Base-by-base conservation (phyloP, 2,888 invertebrate genomes). In the Neoitamus cyanurus region DNA sequence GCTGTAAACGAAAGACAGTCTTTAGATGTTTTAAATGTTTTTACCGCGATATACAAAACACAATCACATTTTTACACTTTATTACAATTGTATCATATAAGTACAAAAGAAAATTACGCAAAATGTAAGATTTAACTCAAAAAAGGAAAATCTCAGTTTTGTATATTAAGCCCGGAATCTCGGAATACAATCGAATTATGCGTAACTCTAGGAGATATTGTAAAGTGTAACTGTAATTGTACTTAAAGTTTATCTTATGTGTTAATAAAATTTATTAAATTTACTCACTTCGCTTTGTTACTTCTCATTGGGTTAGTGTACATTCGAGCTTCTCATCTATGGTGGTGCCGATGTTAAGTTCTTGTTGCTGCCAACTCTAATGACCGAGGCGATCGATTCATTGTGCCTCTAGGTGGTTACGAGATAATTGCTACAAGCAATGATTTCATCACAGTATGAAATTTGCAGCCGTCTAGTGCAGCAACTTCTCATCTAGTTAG, bases 181-280 rank as follows among this genome's bases (percentile, higher is more conserved):
- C 68, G 30, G n/a, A 28, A 31, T 28, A 83, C 0, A 42, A 46
- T 80, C 58, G 36, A 82, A 70, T 69, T 36, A 78, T 78, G 68
- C 34, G 68, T 70, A 70, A 58, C 58, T 58, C 25, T 70, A 31
- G 70, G 70, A 78, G 46, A 72, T 69, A 85, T 77, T 80, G 85
- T 85, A 72, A 77, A 85, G 75, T 85, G 58, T 83, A 83, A 70
- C 46, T 83, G 46, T 77, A 83, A 78, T 85, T 85, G 85, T 85
- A 85, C 85, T 85, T 85, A 85, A 85, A 83, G 83, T 48, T 25
- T 82, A 82, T 82, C 69, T 68, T 82, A 37, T 69, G 30, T 69
- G 82, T 82, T 82, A 82, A 82, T 82, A 82, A 82, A 82, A 82
- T 37, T 82, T 82, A 58, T 82, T 69, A 82, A 82, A 82, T 48